Conservation (phyloP, 2,888 invertebrate species). For the Piscicola geometra region DNA sequence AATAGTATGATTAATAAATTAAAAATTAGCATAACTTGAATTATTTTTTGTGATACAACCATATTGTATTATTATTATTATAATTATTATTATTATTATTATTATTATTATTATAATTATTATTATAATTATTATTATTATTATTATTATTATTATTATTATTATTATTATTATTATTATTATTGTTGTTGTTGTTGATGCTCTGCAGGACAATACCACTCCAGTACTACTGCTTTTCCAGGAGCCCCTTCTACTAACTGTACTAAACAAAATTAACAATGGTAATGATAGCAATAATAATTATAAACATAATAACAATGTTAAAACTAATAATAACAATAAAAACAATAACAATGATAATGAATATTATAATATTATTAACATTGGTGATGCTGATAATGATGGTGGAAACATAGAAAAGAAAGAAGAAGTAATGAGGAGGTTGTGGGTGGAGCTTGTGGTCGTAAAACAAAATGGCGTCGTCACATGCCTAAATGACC, state of each 20-base stretch:
- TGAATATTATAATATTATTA: slow-evolving; percentile 6
- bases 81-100: no score
- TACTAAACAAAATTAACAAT: neutral
- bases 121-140: neutral
- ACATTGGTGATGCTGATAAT: neutral
- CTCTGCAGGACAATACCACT: neutral
- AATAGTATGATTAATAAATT: no score
- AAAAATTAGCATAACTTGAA: no score
- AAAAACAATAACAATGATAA: slow-evolving; percentile 12
- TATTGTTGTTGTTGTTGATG: neutral
- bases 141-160: slow-evolving; percentile 3
- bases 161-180: slow-evolving; percentile 18
- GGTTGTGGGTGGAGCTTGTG: neutral
- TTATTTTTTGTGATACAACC: no score
- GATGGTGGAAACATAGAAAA: no score
- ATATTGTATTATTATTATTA: no score
- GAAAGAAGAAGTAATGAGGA: neutral
- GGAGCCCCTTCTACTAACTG: neutral
- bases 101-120: no score
- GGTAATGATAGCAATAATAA: neutral
- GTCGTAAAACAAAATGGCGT: neutral
- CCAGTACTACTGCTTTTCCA: neutral
- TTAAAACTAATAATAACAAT: neutral
- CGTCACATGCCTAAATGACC: neutral
- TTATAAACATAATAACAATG: neutral